A percentile compares a stretch with the other conserved stretches of the same genome.
Conservation (phyloP, 2,888 invertebrate species). For the Eucera pruinosa region DNA sequence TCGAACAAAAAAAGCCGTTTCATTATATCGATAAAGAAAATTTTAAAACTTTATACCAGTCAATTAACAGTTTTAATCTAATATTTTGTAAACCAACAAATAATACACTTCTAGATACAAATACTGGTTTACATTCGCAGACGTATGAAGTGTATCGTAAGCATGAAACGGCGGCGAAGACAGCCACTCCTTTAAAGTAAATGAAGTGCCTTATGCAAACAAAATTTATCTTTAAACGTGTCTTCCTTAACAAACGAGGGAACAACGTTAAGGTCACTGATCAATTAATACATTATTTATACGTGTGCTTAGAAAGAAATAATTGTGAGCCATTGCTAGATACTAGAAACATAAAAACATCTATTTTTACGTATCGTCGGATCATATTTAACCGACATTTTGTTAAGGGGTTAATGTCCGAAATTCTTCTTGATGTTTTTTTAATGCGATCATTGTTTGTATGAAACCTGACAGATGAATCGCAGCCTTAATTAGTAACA, state of each 20-base stretch:
- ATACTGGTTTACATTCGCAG: background rate
- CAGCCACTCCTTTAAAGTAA: slow-evolving; percentile 39
- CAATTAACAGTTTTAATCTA: background rate
- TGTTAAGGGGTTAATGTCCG: no score
- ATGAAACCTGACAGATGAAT: background rate
- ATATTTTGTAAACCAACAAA: background rate
- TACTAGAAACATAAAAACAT: no score
- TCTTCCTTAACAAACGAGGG: background rate
- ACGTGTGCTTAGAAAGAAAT: background rate
- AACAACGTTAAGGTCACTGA: background rate
- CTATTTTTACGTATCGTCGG: no score
- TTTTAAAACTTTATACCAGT: background rate
- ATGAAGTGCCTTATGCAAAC: slow-evolving; percentile 12
- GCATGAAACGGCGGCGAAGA: background rate
- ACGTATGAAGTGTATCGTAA: background rate
- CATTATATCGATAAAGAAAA: background rate
- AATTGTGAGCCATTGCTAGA: no score
- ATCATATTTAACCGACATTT: no score
- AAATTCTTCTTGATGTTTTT: background rate
- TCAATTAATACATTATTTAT: background rate
- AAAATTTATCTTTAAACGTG: slow-evolving; percentile 16
- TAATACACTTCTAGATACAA: background rate
- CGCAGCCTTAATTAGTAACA: slow-evolving; percentile 18
- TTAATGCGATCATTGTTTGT: background rate
- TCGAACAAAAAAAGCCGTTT: background rate